Conservation (phyloP, 2,113 vertebrate genomes). For the Ammodytes dubius region DNA sequence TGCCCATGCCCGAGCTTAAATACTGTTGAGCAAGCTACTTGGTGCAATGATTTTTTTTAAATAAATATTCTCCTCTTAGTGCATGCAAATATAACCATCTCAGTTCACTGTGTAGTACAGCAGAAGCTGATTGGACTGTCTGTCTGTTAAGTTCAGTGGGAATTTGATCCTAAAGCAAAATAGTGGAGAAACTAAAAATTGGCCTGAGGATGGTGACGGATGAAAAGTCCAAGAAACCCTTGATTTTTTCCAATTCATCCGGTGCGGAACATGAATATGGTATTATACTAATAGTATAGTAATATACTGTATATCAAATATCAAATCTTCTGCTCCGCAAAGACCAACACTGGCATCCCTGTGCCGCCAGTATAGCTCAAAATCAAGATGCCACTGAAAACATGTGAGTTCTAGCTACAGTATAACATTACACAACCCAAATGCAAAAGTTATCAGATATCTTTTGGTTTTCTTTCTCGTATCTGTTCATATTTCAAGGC, state of each 20-base stretch:
- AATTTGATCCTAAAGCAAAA: neutral
- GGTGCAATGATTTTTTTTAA: neutral
- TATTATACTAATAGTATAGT: too few relatives aligned
- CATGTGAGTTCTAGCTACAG: neutral
- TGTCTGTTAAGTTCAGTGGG: neutral
- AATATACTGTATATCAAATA: too few relatives aligned
- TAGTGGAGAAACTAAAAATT: neutral
- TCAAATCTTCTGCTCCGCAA: neutral
- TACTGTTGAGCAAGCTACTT: conserved; percentile 9
- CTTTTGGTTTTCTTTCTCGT: too few relatives aligned
- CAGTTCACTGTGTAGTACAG: neutral
- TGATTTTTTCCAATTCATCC: neutral
- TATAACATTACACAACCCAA: neutral
- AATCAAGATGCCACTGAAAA: neutral
- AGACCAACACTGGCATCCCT: neutral
- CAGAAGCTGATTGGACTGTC: neutral
- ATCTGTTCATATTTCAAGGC: neutral
- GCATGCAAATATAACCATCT: neutral
- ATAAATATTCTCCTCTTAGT: neutral
- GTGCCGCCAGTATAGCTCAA: neutral
- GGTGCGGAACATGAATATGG: neutral
- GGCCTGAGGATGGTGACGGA: neutral
- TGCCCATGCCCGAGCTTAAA: conserved; percentile 11
- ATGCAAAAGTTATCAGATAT: neutral
- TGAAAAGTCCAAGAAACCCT: neutral